Evolutionary conservation across 2,888 invertebrate genomes (phyloP).

Genomic region (Drosophila flavopinicola): DNA sequence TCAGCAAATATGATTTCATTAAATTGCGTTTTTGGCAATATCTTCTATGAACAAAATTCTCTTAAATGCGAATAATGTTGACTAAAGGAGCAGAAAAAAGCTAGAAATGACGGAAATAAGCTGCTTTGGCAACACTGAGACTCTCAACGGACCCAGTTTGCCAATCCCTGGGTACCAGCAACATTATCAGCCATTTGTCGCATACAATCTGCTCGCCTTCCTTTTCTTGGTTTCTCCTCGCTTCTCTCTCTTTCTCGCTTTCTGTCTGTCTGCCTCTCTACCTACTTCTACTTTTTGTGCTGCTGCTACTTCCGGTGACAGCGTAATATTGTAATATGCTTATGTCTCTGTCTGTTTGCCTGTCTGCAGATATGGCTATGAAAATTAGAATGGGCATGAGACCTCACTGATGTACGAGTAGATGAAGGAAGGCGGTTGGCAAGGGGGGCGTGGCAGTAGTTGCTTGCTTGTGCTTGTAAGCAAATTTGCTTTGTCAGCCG

Average conservation of each 20-base stretch:
- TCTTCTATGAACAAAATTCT: no score
- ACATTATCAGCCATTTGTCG: slow-evolving; percentile 80
- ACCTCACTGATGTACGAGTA: slow-evolving; percentile 26
- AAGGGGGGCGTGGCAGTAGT: neutral
- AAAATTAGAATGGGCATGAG: slow-evolving; percentile 39
- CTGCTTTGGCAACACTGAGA: neutral
- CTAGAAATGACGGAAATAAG: no score
- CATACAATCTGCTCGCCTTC: slow-evolving; percentile 79
- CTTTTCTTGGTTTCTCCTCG: slow-evolving; percentile 32
- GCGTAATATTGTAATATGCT: slow-evolving; percentile 82
- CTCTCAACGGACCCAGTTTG: slow-evolving; percentile 10
- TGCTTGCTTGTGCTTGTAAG: slow-evolving; percentile 24
- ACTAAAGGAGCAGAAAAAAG: no score
- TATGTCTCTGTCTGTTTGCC: slow-evolving; percentile 73
- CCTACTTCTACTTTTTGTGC: slow-evolving; percentile 27
- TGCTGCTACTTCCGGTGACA: slow-evolving; percentile 79
- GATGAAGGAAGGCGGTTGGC: neutral
- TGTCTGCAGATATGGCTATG: slow-evolving; percentile 60
- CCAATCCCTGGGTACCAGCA: slow-evolving; percentile 57
- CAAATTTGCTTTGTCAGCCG: slow-evolving; percentile 76
- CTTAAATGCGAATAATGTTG: no score
- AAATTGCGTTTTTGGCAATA: no score
- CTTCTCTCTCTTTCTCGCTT: slow-evolving; percentile 1
- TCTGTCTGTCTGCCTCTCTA: slow-evolving; percentile 13
- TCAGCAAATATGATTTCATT: no score